Base-by-base conservation (phyloP, 2,113 vertebrate genomes). In the Scomber colias region DNA sequence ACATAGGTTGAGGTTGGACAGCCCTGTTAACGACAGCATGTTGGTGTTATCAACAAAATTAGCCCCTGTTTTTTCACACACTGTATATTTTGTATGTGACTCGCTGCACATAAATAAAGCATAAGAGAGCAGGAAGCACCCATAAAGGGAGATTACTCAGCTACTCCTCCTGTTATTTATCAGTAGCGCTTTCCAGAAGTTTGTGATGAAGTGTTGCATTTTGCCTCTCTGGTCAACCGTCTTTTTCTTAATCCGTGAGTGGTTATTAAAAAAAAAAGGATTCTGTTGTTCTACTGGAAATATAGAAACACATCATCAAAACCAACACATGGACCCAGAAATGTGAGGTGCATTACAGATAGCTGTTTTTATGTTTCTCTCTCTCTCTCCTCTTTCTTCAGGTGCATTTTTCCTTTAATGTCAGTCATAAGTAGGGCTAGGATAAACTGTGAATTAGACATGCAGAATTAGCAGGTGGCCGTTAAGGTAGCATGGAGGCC, bases 371-470 rank as follows among this genome's bases (percentile, higher is more conserved):
- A 12, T 61, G 53, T 40, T 16, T 8, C 31, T 35, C 31, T 35
- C 31, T 35, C 31, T 31, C n/a, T 17, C 61, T 14, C 17, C 13
- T 19, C 31, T n/a, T 53, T 50, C 14, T 0, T 31, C 4, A 16
- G 67, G 83, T 84, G 82, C 77, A 65, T 83, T 84, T 86, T 79
- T 79, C 71, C 66, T 86, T 87, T 68, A 44, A 62, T 19, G 14
- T 69, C 62, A 19, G 56, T 77, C 78, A 63, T 67, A 61, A 67
- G 75, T 83, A 85, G 89, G 86, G 82, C 82, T 84, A 90, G 86
- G 68, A 78, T 81, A 90, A 92, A 92, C 93, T 94, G 93, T 94
- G 93, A 92, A 92, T 90, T 86, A 77, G 70, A 79, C 70, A 59
- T 65, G 71, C 81, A 80, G 82, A 76, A 83, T 81, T 82, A 86